phyloP scores from a whole-genome alignment of 2,113 vertebrate species.

The Anarrhichthys ocellatus region DNA sequence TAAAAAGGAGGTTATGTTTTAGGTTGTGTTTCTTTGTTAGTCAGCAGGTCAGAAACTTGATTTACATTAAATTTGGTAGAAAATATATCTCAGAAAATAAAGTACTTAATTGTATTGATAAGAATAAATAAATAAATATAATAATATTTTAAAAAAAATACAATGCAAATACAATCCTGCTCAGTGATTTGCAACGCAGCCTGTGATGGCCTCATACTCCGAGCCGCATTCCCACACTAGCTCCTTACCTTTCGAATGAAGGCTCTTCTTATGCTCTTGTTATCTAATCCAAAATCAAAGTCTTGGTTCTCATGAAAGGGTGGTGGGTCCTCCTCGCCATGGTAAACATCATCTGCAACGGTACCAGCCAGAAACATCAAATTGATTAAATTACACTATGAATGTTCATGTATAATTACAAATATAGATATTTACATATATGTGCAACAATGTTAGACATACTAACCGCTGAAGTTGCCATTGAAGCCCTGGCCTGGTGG shows the following conservation, averaged over 20 bases:
- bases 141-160: neutral
- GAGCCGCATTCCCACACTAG: neutral
- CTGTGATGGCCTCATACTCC: neutral
- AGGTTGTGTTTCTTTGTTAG: neutral
- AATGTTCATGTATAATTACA: neutral
- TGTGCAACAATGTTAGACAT: neutral
- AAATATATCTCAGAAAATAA: neutral
- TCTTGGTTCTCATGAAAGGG: slow-evolving; percentile 68
- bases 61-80: neutral
- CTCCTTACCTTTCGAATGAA: slow-evolving; percentile 73
- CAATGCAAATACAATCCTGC: neutral
- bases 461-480: slow-evolving; percentile 28
- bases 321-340: slow-evolving; percentile 61
- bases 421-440: neutral
- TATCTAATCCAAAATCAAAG: slow-evolving; percentile 69
- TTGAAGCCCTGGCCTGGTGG: slow-evolving; percentile 44
- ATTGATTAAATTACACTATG: neutral
- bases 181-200: neutral
- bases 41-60: neutral
- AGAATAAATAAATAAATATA: neutral
- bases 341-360: slow-evolving; percentile 46
- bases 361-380: slow-evolving; percentile 14
- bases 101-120: neutral
- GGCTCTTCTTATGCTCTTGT: slow-evolving; percentile 71
- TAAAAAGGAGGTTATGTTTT: neutral